Percentiles rank a stretch among this genome's conserved stretches.
These are phyloP conservation scores for Gambusia holbrooki DNA, from an alignment of 2,113 vertebrate species.

Conservation along the genomic window DNA sequence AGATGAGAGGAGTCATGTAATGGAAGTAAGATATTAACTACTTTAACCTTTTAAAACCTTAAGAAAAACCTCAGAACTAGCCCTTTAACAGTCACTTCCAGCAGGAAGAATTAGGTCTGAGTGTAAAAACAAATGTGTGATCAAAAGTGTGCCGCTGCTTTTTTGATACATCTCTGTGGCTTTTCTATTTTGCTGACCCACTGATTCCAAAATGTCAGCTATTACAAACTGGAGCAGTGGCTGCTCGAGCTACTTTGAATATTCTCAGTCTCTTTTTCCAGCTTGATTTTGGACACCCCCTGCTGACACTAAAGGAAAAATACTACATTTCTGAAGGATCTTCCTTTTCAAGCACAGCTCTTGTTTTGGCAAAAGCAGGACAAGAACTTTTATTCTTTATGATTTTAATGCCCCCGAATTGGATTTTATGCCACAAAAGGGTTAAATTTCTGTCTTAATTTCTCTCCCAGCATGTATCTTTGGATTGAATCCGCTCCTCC, in stretches of 20 bases:
- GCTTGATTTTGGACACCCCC: conserved; percentile 73
- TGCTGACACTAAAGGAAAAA: conserved; percentile 59
- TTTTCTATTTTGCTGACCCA: conserved; percentile 76
- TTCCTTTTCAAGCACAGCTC: not conserved
- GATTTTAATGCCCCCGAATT: not conserved
- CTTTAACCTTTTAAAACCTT: not conserved
- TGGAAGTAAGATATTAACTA: not conserved
- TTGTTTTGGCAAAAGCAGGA: conserved; percentile 2
- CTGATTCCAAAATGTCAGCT: conserved; percentile 78
- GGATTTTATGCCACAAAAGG: not conserved
- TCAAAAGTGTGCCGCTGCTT: conserved; percentile 40
- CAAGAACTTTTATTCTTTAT: not conserved
- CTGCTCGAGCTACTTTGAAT: conserved; percentile 46
- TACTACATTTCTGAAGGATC: conserved; percentile 20
- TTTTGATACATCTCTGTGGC: conserved; percentile 54
- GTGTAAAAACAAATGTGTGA: conserved; percentile 1
- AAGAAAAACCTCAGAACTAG: not conserved
- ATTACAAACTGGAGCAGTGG: conserved; percentile 67
- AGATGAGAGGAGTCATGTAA: not conserved
- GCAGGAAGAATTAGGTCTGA: conserved; percentile 26
- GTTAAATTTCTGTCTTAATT: conserved; percentile 20
- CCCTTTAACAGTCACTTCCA: conserved; percentile 19
- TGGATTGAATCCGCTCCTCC: conserved; percentile 23
- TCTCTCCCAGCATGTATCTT: conserved; percentile 26
- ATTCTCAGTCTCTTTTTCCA: conserved; percentile 27